phyloP scores from a whole-genome alignment of 1,140 invertebrate species.

The Drosophila nasuta region DNA sequence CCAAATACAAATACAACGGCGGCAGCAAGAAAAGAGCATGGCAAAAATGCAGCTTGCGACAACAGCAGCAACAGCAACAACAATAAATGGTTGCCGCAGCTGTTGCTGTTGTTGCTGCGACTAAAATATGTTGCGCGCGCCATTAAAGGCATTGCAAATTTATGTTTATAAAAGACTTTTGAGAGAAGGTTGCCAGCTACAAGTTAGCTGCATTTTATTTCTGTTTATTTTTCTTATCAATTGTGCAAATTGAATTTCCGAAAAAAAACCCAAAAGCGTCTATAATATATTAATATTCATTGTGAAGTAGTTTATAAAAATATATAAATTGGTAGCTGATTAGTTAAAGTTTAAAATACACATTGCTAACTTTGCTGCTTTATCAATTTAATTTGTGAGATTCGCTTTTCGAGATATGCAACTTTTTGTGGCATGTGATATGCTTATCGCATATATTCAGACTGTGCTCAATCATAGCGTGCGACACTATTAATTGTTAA shows the following conservation, averaged over 20 bases:
- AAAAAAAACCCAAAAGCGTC: background rate
- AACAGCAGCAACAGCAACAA: conserved; percentile 23
- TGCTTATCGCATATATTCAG: background rate
- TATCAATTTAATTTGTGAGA: background rate
- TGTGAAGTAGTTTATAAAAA: conserved; percentile 1
- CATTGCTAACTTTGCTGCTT: background rate
- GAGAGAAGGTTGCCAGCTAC: conserved; percentile 13
- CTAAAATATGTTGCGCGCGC: conserved; percentile 63
- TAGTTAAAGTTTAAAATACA: background rate
- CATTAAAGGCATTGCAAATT: conserved; percentile 79
- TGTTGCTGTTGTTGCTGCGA: conserved; percentile 50
- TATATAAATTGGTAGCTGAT: conserved; percentile 5
- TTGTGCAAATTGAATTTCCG: conserved; percentile 21
- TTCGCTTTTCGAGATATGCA: background rate
- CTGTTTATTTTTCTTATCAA: conserved; percentile 5
- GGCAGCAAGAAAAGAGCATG: conserved; percentile 33
- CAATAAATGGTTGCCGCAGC: conserved; percentile 60
- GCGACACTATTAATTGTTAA: conserved; percentile 5
- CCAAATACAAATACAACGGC: conserved; percentile 49
- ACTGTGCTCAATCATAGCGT: conserved; percentile 6
- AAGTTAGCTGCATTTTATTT: conserved; percentile 17
- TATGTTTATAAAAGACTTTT: conserved; percentile 74
- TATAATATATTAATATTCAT: background rate
- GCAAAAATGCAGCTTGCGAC: conserved; percentile 43
- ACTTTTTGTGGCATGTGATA: conserved; percentile 6